These are phyloP conservation scores for Siderastrea siderea DNA, from an alignment of 92 coral and sea anemone species.

Conservation along the genomic window DNA sequence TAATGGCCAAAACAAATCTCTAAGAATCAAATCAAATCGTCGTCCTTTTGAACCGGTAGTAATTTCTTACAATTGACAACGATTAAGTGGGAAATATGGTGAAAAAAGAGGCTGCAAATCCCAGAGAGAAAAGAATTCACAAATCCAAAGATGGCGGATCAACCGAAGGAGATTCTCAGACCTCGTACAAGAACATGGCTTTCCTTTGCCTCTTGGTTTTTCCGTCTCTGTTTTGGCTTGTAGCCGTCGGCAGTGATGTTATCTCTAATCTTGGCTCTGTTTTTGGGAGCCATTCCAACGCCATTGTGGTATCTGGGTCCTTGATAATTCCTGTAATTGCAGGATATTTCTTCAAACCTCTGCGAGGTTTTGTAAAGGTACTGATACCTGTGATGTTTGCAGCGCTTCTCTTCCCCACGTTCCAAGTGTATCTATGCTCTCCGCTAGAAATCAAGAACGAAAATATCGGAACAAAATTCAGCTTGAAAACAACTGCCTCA, in stretches of 20 bases:
- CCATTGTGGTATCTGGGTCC: conserved; percentile 39
- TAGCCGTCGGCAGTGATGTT: conserved; percentile 79
- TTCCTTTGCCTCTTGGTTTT: conserved; percentile 77
- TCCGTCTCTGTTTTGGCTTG: conserved; percentile 85
- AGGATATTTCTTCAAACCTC: conserved; percentile 63
- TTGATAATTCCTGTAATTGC: conserved; percentile 59
- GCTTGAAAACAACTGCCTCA: conserved; percentile 83
- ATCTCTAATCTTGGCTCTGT: conserved; percentile 72
- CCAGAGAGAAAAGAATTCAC: conserved; percentile 22
- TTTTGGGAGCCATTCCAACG: conserved; percentile 71
- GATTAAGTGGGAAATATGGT: neutral
- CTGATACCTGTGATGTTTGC: conserved; percentile 68
- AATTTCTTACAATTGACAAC: neutral
- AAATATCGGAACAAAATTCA: conserved; percentile 91
- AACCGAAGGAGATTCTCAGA: conserved; percentile 22
- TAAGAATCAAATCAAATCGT: neutral
- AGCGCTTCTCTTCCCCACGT: conserved; percentile 83
- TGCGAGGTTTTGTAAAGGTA: conserved; percentile 66
- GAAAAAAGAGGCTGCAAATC: conserved; percentile 8
- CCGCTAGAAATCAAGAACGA: conserved; percentile 90
- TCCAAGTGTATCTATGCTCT: conserved; percentile 93
- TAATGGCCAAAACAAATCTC: neutral
- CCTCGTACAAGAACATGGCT: conserved; percentile 70
- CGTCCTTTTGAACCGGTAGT: neutral
- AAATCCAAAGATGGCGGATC: conserved; percentile 60